Evolutionary conservation across 1,140 invertebrate species (phyloP).

Genomic region (Drosophila gunungcola): DNA sequence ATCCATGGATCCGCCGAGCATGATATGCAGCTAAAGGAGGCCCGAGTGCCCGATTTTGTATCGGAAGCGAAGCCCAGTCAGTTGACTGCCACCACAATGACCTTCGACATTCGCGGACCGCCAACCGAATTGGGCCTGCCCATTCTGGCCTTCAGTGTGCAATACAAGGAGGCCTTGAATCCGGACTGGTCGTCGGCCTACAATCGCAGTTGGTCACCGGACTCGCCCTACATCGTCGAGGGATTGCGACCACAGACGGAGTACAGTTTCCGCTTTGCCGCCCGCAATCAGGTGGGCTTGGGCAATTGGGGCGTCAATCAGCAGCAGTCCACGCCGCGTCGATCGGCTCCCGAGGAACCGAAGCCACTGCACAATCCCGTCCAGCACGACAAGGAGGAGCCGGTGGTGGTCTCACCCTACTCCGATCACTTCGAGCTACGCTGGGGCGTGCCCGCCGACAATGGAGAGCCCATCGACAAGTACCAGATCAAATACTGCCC

Average conservation of each 20-base stretch:
- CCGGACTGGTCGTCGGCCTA: slow-evolving; percentile 88
- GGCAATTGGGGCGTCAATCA: slow-evolving; percentile 89
- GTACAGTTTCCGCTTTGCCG: slow-evolving; percentile 94
- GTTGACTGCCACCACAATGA: slow-evolving; percentile 93
- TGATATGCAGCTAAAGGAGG: slow-evolving; percentile 90
- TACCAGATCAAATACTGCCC: slow-evolving; percentile 93
- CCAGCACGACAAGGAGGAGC: slow-evolving; percentile 80
- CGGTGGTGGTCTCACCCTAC: slow-evolving; percentile 85
- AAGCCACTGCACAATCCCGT: slow-evolving; percentile 78
- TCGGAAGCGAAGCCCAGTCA: slow-evolving; percentile 87
- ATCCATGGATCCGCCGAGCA: slow-evolving; percentile 89
- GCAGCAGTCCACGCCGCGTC: slow-evolving; percentile 86
- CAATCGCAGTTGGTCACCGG: slow-evolving; percentile 91
- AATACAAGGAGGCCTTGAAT: slow-evolving; percentile 90
- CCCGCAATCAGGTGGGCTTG: slow-evolving; percentile 92
- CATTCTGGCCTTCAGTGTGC: slow-evolving; percentile 89
- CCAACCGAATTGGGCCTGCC: slow-evolving; percentile 90
- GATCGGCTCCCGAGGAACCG: slow-evolving; percentile 85
- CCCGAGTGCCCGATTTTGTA: slow-evolving; percentile 86
- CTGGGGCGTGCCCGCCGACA: slow-evolving; percentile 93
- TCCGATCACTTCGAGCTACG: slow-evolving; percentile 91
- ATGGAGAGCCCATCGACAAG: slow-evolving; percentile 93
- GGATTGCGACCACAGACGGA: slow-evolving; percentile 90
- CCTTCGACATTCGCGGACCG: slow-evolving; percentile 91
- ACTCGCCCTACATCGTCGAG: slow-evolving; percentile 92